A percentile compares a stretch with the other conserved stretches of the same genome.
Conservation (phyloP, 2,113 vertebrate species). For the Sorex araneus region DNA sequence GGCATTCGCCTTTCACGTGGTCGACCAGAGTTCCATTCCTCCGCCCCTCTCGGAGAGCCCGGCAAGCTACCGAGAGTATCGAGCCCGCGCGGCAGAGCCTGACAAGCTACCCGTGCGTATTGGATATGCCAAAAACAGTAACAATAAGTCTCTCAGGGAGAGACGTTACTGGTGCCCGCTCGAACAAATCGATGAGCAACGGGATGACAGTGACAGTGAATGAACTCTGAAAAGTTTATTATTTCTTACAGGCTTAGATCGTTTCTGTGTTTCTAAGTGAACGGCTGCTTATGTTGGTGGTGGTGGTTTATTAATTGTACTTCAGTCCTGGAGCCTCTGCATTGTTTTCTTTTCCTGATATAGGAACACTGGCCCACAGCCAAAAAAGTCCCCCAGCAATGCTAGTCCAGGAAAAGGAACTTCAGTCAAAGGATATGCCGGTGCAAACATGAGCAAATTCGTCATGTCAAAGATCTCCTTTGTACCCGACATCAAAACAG, state of each 20-base stretch:
- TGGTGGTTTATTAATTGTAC: not conserved
- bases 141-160: too few relatives aligned
- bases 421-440: not conserved
- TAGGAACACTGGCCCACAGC: not conserved
- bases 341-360: conserved; percentile 58
- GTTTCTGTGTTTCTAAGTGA: conserved; percentile 48
- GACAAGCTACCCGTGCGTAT: too few relatives aligned
- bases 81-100: too few relatives aligned
- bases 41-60: too few relatives aligned
- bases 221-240: conserved; percentile 15
- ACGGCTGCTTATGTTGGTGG: not conserved
- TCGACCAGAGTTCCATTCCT: too few relatives aligned
- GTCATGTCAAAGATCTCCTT: not conserved
- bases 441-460: conserved; percentile 64
- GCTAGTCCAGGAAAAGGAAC: not conserved
- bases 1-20: too few relatives aligned
- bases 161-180: too few relatives aligned
- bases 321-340: conserved; percentile 35
- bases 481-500: conserved; percentile 62
- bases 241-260: conserved; percentile 39
- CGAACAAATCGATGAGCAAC: too few relatives aligned
- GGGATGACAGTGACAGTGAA: too few relatives aligned
- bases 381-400: conserved; percentile 65
- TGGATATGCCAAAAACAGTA: too few relatives aligned
- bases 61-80: too few relatives aligned